Conservation (phyloP, 2,888 invertebrate species). For the Pherbina coryleti region DNA sequence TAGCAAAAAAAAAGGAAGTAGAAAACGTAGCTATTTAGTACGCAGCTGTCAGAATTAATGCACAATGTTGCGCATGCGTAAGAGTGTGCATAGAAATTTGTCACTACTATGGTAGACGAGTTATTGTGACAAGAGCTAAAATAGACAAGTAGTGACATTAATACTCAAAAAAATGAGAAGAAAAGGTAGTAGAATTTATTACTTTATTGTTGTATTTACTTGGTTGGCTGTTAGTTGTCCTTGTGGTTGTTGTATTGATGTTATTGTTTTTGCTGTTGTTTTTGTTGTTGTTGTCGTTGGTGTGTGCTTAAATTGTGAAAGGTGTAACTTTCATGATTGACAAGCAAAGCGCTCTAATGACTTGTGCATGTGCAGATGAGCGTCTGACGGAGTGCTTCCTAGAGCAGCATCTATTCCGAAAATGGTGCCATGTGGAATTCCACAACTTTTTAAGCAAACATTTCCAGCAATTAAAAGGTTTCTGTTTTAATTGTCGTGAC, state of each 20-base stretch:
- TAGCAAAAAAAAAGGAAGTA: not conserved
- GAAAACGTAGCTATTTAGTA: not conserved
- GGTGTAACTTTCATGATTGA: conserved; percentile 24
- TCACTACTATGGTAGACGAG: conserved; percentile 52
- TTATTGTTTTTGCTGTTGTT: not conserved
- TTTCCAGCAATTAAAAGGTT: conserved; percentile 58
- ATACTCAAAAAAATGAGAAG: not conserved
- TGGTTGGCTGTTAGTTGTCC: too few relatives aligned
- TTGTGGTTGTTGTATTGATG: not conserved
- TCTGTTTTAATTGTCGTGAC: conserved; percentile 51
- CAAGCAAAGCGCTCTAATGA: not conserved
- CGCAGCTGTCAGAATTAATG: not conserved
- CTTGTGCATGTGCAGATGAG: not conserved
- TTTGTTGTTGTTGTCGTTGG: not conserved
- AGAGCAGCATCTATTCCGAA: not conserved
- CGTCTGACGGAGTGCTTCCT: not conserved
- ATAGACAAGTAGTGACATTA: not conserved
- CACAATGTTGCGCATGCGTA: conserved; percentile 56
- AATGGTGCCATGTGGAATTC: conserved; percentile 13
- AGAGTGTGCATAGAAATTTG: conserved; percentile 67
- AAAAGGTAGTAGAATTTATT: not conserved
- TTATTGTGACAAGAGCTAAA: not conserved
- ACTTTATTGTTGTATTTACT: too few relatives aligned
- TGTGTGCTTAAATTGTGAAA: conserved; percentile 7
- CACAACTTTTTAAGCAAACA: conserved; percentile 7